Evolutionary conservation across 2,113 vertebrate species (phyloP), one percentile per base, ranked within the genome.

Genomic region (Chaetodon auriga): DNA sequence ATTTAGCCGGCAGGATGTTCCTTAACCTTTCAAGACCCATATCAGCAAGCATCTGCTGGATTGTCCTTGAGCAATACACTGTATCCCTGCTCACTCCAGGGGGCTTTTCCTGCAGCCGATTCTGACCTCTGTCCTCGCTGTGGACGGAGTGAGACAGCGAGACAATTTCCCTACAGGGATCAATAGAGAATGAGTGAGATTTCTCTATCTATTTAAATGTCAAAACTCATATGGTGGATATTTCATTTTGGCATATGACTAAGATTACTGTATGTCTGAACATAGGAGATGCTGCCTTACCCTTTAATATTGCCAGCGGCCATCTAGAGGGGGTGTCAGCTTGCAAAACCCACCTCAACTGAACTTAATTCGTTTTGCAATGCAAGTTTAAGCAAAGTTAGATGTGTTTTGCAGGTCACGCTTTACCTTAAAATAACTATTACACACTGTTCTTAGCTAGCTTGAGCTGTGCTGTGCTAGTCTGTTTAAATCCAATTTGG

Each of bases 1-100:
- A 89, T 89, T 84, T 76, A 87, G 78, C 84, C 84, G 55, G 75
- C 74, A 71, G 75, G 71, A 54, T 73, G 84, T 87, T 89, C 75
- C 30, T 76, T 82, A 87, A 87, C 81, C 79, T 89, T 82, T 84
- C 54, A 65, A 76, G 82, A 80, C 71, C 77, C 65, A 35, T 58
- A 78, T 78, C 70, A 82, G 70, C 45, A 9, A 80, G 55, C 57
- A 74, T 68, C 71, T 79, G 71, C 71, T n/a, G 61, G 71, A 77
- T 57, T 69, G 79, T 76, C 75, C 75, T 45, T 41, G 38, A 85
- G 88, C 75, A 15, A 64, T 35, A 69, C 75, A 41, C 73, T 13
- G 73, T 66, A 61, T 68, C 78, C 61, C 15, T 8, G 7, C 68
- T 53, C 35, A 80, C 78, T 49, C 6, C 62, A 16, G 79, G 84